A percentile compares a stretch with the other conserved stretches of the same genome.
phyloP scores from a whole-genome alignment of 2,113 vertebrate genomes.

The Onychostoma macrolepis region DNA sequence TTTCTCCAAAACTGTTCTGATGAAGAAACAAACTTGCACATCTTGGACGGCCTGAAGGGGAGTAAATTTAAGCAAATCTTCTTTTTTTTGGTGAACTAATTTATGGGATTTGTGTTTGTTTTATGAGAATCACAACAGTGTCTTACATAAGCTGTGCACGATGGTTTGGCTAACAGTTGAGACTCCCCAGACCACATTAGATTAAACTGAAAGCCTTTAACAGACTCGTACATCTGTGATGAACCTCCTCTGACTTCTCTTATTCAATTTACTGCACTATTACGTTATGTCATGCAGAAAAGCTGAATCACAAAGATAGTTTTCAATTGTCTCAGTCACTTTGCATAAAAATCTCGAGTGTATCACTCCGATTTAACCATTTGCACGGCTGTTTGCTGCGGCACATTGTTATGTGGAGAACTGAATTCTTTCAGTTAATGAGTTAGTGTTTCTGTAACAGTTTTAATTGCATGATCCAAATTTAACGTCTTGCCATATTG shows the following conservation, averaged over 20 bases:
- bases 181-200: neutral
- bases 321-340: neutral
- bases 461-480: neutral
- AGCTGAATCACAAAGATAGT: slow-evolving; percentile 17
- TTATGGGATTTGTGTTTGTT: neutral
- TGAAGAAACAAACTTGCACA: neutral
- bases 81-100: neutral
- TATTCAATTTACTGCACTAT: slow-evolving; percentile 1
- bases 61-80: neutral
- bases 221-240: neutral
- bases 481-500: neutral
- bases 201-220: slow-evolving; percentile 9
- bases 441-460: neutral
- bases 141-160: neutral
- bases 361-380: neutral
- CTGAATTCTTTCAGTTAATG: neutral
- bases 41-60: neutral
- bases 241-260: slow-evolving; percentile 22
- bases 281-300: neutral
- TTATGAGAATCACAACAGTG: neutral
- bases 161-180: neutral
- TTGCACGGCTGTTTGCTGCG: neutral
- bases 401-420: neutral
- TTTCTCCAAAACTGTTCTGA: neutral
- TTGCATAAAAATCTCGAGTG: neutral